Evolutionary conservation across 1,140 invertebrate species (phyloP), one percentile per base, ranked within the genome.

Genomic region (Ylistrum balloti): DNA sequence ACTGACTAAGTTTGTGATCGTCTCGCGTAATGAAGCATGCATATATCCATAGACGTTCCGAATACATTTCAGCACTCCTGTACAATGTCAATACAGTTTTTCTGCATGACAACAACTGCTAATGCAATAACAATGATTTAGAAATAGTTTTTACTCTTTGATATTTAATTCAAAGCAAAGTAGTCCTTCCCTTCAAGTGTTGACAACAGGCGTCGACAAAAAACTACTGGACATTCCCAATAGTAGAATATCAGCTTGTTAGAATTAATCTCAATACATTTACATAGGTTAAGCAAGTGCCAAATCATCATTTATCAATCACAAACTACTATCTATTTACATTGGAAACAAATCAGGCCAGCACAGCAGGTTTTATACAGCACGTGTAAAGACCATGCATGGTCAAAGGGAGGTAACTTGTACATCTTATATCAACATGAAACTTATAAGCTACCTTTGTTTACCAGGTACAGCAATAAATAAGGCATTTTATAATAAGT

Each of bases 111-210:
- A 5, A 74, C 0, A 74, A 74, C 2, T 74, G n/a, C 56, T 74
- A 74, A 74, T 74, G 56, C n/a, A 28, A 28, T 74, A 74, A 74
- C 56, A 74, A 74, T n/a, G 56, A 74, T 74, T 74, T n/a, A 74
- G 56, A 74, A 74, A 74, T n/a, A 74, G 17, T 74, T 28, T 74
- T 74, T 74, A 11, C 56, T 74, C 56, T 74, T 74, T 74, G 56
- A 74, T 74, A 74, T 74, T 17, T n/a, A n/a, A n/a, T 74, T 74
- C 56, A 74, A 28, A n/a, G 22, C 56, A n/a, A 74, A 74, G 56
- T 28, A 74, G 56, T 11, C 56, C 56, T 74, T 28, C 56, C 56
- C 56, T 28, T 9, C n/a, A 74, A 17, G 22, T 45, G 22, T 17
- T n/a, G 56, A 28, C 17, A n/a, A 38, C 35, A 74, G 56, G n/a